phyloP scores from a whole-genome alignment of 2,888 invertebrate genomes.

The Nebria salina region DNA sequence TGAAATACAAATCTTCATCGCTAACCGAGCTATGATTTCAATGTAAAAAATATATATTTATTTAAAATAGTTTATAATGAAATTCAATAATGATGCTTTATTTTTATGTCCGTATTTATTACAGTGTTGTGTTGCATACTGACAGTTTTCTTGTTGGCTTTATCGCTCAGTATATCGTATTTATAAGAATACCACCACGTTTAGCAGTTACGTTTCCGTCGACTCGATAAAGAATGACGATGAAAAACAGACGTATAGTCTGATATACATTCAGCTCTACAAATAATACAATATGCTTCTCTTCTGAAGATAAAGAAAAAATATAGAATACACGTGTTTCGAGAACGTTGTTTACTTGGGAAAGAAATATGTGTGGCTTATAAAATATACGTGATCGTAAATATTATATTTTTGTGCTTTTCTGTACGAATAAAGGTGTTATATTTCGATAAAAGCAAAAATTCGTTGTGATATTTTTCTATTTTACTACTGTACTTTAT shows the following conservation, averaged over 20 bases:
- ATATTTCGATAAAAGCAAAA: not conserved
- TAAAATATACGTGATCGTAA: not conserved
- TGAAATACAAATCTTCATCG: too few relatives aligned
- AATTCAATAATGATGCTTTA: not conserved
- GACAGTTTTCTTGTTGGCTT: not conserved
- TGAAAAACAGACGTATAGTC: not conserved
- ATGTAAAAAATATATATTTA: not conserved
- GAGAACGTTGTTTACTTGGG: not conserved
- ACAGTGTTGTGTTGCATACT: not conserved
- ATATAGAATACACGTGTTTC: not conserved
- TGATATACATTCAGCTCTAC: too few relatives aligned
- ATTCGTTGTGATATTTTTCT: too few relatives aligned
- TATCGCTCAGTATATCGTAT: not conserved
- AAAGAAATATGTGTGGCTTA: not conserved
- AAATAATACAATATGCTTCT: not conserved
- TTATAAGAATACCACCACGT: slow-evolving; percentile 6
- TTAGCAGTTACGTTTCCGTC: not conserved
- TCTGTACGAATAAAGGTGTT: not conserved
- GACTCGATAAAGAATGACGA: not conserved
- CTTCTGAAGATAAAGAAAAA: not conserved
- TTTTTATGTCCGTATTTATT: not conserved
- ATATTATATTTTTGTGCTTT: not conserved
- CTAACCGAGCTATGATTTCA: too few relatives aligned
- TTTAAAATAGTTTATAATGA: not conserved
- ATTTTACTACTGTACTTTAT: too few relatives aligned